Percentiles rank a stretch among this genome's conserved stretches.
Evolutionary conservation across 2,113 vertebrate species (phyloP).

Genomic region (Microtus richardsoni): DNA sequence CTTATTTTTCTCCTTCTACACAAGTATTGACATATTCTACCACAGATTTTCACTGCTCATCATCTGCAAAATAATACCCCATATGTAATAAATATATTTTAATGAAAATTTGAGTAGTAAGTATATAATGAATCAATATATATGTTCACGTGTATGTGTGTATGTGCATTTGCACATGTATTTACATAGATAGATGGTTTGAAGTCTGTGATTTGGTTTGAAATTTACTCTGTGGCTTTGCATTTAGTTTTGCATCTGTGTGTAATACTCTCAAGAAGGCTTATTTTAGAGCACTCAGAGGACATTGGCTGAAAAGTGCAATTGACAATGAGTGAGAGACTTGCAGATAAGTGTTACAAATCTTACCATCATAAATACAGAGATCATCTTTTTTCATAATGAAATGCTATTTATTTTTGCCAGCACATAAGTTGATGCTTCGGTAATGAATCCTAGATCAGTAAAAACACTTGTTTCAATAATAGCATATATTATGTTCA

Average conservation of each 20-base stretch:
- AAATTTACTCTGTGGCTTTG: slow-evolving; percentile 50
- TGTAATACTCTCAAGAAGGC: slow-evolving; percentile 24
- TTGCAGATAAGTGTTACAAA: slow-evolving; percentile 20
- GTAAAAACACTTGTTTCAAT: slow-evolving; percentile 18
- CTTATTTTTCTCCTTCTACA: background rate
- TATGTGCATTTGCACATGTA: background rate
- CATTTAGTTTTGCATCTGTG: slow-evolving; percentile 32
- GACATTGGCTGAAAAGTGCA: slow-evolving; percentile 54
- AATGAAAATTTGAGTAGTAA: background rate
- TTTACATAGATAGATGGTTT: background rate
- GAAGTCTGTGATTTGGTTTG: background rate
- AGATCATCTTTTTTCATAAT: slow-evolving; percentile 52
- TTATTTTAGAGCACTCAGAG: slow-evolving; percentile 57
- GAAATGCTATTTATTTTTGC: slow-evolving; percentile 39
- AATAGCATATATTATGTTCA: slow-evolving; percentile 1
- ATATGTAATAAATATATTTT: background rate
- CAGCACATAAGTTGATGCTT: slow-evolving; percentile 34
- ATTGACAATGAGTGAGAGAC: background rate
- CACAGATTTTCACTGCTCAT: background rate
- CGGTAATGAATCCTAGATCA: slow-evolving; percentile 42
- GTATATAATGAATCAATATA: no score
- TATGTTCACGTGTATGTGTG: no score
- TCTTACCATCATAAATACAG: slow-evolving; percentile 1
- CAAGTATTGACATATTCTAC: background rate
- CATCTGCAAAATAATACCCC: background rate